A percentile compares a stretch with the other conserved stretches of the same genome.
Evolutionary conservation across 1,140 invertebrate genomes (phyloP).

Genomic region (Dermatophagoides farinae): DNA sequence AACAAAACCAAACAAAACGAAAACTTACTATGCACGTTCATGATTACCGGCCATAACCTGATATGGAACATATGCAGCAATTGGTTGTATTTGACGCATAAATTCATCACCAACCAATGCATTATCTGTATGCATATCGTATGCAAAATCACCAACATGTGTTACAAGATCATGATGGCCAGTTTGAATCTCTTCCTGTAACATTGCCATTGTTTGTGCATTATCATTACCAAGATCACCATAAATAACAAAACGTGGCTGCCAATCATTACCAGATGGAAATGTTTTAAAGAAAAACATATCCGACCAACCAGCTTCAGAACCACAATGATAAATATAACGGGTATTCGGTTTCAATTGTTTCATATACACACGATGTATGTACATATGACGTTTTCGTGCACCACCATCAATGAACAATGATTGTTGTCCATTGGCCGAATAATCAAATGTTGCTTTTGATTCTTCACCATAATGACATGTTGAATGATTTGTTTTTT

Average conservation of each 20-base stretch:
- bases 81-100: slow-evolving; percentile 65
- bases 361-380: slow-evolving; percentile 46
- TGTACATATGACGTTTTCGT: slow-evolving; percentile 44
- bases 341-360: slow-evolving; percentile 35
- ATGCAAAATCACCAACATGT: slow-evolving; percentile 83
- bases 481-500: slow-evolving; percentile 41
- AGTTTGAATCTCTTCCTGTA: slow-evolving; percentile 57
- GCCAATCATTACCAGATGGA: slow-evolving; percentile 10
- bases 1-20: background rate
- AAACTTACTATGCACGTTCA: slow-evolving; percentile 54
- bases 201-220: slow-evolving; percentile 46
- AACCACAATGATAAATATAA: slow-evolving; percentile 33
- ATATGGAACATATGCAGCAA: slow-evolving; percentile 69
- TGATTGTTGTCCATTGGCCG: slow-evolving; percentile 35
- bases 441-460: slow-evolving; percentile 26
- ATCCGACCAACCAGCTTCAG: slow-evolving; percentile 13
- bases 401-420: slow-evolving; percentile 48
- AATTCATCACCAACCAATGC: slow-evolving; percentile 62
- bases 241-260: slow-evolving; percentile 44
- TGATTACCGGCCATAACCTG: slow-evolving; percentile 80
- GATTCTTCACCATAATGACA: slow-evolving; percentile 51
- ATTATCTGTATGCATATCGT: slow-evolving; percentile 65
- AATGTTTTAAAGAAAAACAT: slow-evolving; percentile 15
- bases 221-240: slow-evolving; percentile 81
- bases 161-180: slow-evolving; percentile 62